phyloP scores from a whole-genome alignment of 92 coral and sea anemone species.

The Actinernus sp. region DNA sequence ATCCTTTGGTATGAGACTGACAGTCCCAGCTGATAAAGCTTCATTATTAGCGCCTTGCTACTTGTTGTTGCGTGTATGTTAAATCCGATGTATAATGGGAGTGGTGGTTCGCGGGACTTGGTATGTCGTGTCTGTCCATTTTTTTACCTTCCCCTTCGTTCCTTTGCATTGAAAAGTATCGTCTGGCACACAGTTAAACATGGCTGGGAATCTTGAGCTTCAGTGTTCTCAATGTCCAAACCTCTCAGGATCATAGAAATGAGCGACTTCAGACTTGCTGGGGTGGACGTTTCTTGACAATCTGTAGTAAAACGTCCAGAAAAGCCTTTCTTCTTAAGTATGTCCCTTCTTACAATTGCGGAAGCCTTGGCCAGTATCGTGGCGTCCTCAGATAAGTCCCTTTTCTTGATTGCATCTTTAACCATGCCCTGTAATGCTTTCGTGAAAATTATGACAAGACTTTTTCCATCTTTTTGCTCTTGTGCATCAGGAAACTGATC shows the following conservation, averaged over 20 bases:
- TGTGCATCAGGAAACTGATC: constrained; percentile 61
- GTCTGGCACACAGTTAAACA: constrained; percentile 86
- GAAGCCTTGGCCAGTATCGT: constrained; percentile 64
- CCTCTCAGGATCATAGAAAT: constrained; percentile 61
- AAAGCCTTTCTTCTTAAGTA: constrained; percentile 59
- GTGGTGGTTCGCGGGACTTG: constrained; percentile 71
- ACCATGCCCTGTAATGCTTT: constrained; percentile 48
- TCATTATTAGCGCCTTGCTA: constrained; percentile 68
- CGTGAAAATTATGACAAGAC: constrained; percentile 52
- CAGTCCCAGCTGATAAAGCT: constrained; percentile 69
- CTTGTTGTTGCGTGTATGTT: constrained; percentile 67
- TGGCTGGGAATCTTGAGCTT: constrained; percentile 62
- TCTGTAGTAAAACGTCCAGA: constrained; percentile 63
- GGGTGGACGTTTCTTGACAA: constrained; percentile 66
- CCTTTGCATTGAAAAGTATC: constrained; percentile 72
- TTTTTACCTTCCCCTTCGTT: constrained; percentile 50
- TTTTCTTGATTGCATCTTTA: constrained; percentile 50
- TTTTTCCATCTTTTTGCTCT: constrained; percentile 63
- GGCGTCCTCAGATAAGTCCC: constrained; percentile 71
- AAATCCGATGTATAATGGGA: constrained; percentile 66
- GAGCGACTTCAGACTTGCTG: constrained; percentile 64
- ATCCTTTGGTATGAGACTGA: constrained; percentile 78
- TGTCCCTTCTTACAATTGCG: constrained; percentile 71
- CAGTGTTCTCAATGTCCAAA: constrained; percentile 72
- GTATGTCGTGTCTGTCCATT: constrained; percentile 84